Base-by-base conservation (phyloP, 1,140 invertebrate genomes). In the Drosophila malerkotliana region DNA sequence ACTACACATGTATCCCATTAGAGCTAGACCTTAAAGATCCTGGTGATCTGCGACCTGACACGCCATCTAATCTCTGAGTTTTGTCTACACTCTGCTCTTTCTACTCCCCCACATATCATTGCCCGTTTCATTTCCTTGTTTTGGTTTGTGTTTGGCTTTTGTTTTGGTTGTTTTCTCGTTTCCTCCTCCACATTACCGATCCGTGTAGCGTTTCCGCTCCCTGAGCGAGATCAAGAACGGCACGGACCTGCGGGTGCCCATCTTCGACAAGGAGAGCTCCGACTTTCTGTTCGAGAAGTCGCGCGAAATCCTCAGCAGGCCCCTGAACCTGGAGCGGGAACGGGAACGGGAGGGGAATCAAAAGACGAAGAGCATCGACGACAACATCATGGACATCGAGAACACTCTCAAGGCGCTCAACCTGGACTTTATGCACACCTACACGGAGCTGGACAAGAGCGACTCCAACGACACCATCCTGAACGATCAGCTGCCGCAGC, bases 261-360 rank as follows among this genome's bases (percentile, higher is more conserved):
- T 95, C 1, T 96, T 95, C 94, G 95, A 95, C 84, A 94, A 95
- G 90, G 94, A 95, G 5, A 95, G 94, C 5, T 95, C 95, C 0
- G 95, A 96, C 85, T 95, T 95, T 75, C 95, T 94, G 79, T 95
- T 96, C 67, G 94, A 95, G 4, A 95, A 95, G 72, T 95, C 95
- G 0, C 93, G 95, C 1, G 95, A 95, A 90, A 89, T 95, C 1
- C 90, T 96, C 0, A 94, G 94, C 0, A 94, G 94, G 47, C 94
- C 94, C 0, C 93, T 92, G 30, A 90, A 88, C 45, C 56, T 73
- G n/a, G 83, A 82, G 5, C 66, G 34, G 12, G 41, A 28, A 21
- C 21, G 72, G 7, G 77, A 78, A 34, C 32, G 34, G 12, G 41
- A 28, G 30, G 51, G 44, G 12, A n/a, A 34, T 24, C 48, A 64